These are phyloP conservation scores for Tragopan temminckii DNA, from an alignment of 2,797 vertebrate genomes.

Conservation along the genomic window DNA sequence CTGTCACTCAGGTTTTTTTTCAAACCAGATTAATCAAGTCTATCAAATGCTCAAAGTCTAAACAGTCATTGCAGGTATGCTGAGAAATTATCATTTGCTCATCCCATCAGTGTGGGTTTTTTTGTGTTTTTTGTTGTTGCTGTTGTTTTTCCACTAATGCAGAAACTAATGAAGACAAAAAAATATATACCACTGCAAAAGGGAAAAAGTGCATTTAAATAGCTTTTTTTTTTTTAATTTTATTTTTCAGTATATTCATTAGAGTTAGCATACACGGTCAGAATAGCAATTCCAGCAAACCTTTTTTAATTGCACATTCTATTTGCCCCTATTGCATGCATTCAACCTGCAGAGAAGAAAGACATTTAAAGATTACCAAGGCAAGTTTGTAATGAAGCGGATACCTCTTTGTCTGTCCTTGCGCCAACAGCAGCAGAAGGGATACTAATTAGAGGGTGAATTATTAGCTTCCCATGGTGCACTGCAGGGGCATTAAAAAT, in stretches of 20 bases:
- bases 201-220: conserved; percentile 13
- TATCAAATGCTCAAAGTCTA: neutral
- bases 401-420: conserved; percentile 86
- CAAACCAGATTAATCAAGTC: neutral
- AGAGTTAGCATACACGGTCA: conserved; percentile 61
- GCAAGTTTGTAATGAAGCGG: conserved; percentile 81
- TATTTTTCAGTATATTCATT: conserved; percentile 58
- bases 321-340: conserved; percentile 63
- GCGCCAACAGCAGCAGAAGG: conserved; percentile 85
- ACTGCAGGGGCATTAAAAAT: conserved; percentile 87
- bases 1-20: neutral
- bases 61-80: neutral
- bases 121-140: no score
- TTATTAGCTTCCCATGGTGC: conserved; percentile 89
- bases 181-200: neutral
- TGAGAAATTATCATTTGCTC: neutral
- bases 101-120: neutral
- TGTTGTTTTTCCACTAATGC: neutral
- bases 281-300: conserved; percentile 39
- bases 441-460: conserved; percentile 89
- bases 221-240: neutral
- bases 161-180: conserved; percentile 53
- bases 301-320: conserved; percentile 76
- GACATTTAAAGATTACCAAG: conserved; percentile 84
- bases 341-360: conserved; percentile 81